Evolutionary conservation across 2,888 invertebrate species (phyloP), one percentile per base, ranked within the genome.

Genomic region (Epistrophella euchroma): DNA sequence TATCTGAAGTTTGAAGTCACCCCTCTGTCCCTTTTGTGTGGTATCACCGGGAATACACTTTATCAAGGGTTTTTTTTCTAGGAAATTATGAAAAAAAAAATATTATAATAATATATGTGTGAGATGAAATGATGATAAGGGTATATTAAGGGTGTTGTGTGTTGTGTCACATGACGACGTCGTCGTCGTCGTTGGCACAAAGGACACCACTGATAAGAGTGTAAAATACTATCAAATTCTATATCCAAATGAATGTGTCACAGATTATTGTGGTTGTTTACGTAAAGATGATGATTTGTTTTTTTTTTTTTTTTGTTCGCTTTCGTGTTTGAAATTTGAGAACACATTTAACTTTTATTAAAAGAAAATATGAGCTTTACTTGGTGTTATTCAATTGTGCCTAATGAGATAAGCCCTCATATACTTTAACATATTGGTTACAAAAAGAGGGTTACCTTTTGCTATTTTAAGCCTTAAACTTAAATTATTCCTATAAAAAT

Each of bases 61-160:
- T 68, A 68, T 68, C 68, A 35, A 47, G 66, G 66, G 32, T 66
- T 64, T 45, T 55, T 58, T 52, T 78, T 78, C 35, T 43, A 32
- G 68, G 47, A 70, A 79, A 70, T 79, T 79, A 71, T 79, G 74
- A 70, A 37, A 66, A 60, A 60, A 58, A 60, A 58, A 58, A 35
- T 17, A 19, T 5, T 32, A 56, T 13, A 60, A 60, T 40, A 60
- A 22, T 40, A 60, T 72, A 68, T 78, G 75, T 25, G 60, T 40
- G 62, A 37, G 70, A 56, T 60, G 56, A 68, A 60, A 78, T 70
- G 19, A 70, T 56, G 58, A 64, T 81, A 32, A 9, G 40, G 43
- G n/a, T 40, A 64, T 32, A 72, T 56, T 62, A 56, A 56, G 81
- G 71, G 71, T 81, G 74, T 68, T 66, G 72, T 47, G 22, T 62